Evolutionary conservation across 2,888 invertebrate species (phyloP), one percentile per base, ranked within the genome.

Genomic region (Xestia c-nigrum): DNA sequence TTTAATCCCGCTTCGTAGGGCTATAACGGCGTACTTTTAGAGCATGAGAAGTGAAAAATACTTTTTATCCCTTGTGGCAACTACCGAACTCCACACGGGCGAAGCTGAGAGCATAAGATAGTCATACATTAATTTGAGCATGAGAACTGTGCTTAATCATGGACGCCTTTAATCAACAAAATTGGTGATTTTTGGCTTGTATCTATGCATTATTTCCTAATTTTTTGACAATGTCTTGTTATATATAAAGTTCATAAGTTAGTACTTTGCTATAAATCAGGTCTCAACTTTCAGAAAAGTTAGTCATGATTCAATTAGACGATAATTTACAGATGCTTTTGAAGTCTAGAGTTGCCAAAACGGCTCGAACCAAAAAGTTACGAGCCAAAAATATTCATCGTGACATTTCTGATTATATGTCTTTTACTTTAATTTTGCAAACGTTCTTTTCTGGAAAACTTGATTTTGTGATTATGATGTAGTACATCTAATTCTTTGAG

Each of bases 311-410:
- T 59, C n/a, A 80, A 80, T 80, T 65, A 78, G 16, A 52, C 43
- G 5, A n/a, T 68, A 61, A 78, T 61, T 78, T 67, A 68, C 38
- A 67, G 21, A 78, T 46, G 68, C 43, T 57, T 52, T 52, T 76
- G 57, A 67, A 61, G 67, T 59, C n/a, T 67, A 46, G 31, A 65
- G 43, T 79, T 52, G 50, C 69, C 79, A 79, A 76, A 61, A 63
- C 10, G 14, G 21, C 31, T 46, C 52, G 5, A 61, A 46, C 16
- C 21, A 52, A 67, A 78, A 67, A 65, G 19, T 61, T 78, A 5
- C 10, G 50, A n/a, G 3, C 14, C 7, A n/a, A 59, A 75, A 76
- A 59, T 40, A 57, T 57, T 40, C 16, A 77, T 24, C 3, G 21
- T 24, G 55, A 40, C 38, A 24, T n/a, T 50, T 31, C 1, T n/a